These are phyloP conservation scores for Dryocosmus kuriphilus DNA, from an alignment of 2,888 invertebrate genomes.

Conservation along the genomic window DNA sequence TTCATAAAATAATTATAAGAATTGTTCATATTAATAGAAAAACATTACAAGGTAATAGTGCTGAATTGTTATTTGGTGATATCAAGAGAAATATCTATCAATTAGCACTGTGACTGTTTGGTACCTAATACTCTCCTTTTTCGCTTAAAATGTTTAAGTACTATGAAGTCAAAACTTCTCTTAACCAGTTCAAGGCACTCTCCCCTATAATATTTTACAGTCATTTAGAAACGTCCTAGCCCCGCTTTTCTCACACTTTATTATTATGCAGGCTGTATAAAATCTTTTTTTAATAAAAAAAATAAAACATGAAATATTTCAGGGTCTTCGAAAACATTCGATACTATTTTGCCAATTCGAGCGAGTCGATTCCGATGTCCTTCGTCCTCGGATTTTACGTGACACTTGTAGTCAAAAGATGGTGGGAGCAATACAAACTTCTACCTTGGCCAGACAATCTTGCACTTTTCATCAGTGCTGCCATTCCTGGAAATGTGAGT, in stretches of 20 bases:
- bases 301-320: conserved; percentile 1
- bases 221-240: not conserved
- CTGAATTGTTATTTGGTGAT: no score
- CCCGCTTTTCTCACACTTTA: conserved; percentile 10
- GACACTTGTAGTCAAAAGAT: conserved; percentile 92
- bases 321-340: conserved; percentile 93
- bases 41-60: no score
- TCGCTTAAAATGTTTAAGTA: no score
- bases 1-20: no score
- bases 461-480: conserved; percentile 94
- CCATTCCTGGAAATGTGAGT: conserved; percentile 93
- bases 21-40: no score
- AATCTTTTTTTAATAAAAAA: conserved; percentile 30
- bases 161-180: no score
- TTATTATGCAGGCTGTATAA: not conserved
- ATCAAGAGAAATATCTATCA: no score
- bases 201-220: not conserved
- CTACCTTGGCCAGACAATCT: conserved; percentile 96
- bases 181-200: no score
- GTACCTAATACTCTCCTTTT: no score
- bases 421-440: conserved; percentile 97
- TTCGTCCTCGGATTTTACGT: conserved; percentile 98
- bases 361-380: conserved; percentile 95
- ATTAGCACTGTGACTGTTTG: no score
- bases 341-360: conserved; percentile 91